Conservation (phyloP, 1,140 invertebrate species). For the Manduca sexta region DNA sequence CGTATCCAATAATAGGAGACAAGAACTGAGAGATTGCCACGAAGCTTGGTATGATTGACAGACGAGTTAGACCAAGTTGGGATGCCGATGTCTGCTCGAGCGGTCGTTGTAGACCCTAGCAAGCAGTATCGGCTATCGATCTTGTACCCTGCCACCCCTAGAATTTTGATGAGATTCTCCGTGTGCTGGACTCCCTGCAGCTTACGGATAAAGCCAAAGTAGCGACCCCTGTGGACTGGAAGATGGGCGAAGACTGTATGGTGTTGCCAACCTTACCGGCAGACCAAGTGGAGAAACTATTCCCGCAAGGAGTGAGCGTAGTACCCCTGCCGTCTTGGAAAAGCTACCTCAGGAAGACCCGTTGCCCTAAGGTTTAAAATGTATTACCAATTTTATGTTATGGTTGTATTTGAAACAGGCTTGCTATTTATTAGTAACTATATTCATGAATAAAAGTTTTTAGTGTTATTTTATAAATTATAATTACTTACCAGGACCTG, state of each 20-base stretch:
- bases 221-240: constrained; percentile 97
- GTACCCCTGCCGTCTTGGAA: constrained; percentile 86
- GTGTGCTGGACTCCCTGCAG: constrained; percentile 93
- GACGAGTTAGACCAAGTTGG: constrained; percentile 85
- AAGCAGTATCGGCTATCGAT: constrained; percentile 93
- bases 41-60: constrained; percentile 93
- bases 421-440: no score
- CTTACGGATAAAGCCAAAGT: constrained; percentile 89
- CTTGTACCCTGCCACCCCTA: constrained; percentile 96
- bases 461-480: no score
- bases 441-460: no score
- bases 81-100: constrained; percentile 89
- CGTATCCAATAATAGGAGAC: constrained; percentile 95
- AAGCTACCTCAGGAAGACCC: constrained; percentile 84
- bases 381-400: not conserved
- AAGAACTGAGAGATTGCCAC: constrained; percentile 83
- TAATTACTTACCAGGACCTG: no score
- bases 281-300: constrained; percentile 79
- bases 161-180: constrained; percentile 92
- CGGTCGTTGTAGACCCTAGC: constrained; percentile 90
- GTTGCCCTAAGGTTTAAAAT: constrained; percentile 61
- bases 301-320: constrained; percentile 80
- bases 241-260: constrained; percentile 91
- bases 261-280: constrained; percentile 83
- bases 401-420: not conserved